Evolutionary conservation across 2,888 invertebrate species (phyloP), one percentile per base, ranked within the genome.

Genomic region (Aspidapion aeneum): DNA sequence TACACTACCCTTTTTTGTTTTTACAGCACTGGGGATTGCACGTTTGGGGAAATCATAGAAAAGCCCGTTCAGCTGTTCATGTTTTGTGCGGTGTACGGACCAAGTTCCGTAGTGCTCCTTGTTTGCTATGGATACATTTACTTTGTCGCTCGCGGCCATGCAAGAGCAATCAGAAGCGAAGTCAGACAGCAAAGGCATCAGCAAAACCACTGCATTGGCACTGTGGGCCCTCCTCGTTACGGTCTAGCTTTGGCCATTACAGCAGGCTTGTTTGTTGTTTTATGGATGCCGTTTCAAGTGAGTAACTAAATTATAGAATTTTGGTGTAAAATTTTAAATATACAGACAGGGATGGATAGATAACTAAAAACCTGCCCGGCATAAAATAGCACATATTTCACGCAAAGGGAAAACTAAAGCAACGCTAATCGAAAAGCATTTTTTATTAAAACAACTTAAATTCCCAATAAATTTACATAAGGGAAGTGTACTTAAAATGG

Each of bases 221-320:
- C 65, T 56, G 69, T 67, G 2, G 75, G 80, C 51, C 75, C 81
- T 35, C 84, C 85, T 9, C 80, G 86, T 61, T 87, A 87, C 73
- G 86, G 87, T 18, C 81, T 85, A 67, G 87, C 87, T 0, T 76
- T 87, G 63, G 86, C 86, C 2, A 81, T 86, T 64, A 86, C 87
- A n/a, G 82, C 87, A 12, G 86, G 86, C 52, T 82, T 84, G 63
- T 87, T 87, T 73, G 78, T 87, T 61, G 75, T 81, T 12, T 78
- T 86, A 20, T 87, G 87, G 87, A 75, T 85, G 68, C 87, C 87
- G 1, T 86, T 86, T 74, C 85, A 86, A 80, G 83, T 85, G 65
- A 77, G 70, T 35, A 35, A 35, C 35, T 35, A 35, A 35, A 35
- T 7, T 35, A 35, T 3, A 35, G 35, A n/a, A n/a, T n/a, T n/a